Conservation (phyloP, 2,888 invertebrate species). For the Hofmannophila pseudospretella region DNA sequence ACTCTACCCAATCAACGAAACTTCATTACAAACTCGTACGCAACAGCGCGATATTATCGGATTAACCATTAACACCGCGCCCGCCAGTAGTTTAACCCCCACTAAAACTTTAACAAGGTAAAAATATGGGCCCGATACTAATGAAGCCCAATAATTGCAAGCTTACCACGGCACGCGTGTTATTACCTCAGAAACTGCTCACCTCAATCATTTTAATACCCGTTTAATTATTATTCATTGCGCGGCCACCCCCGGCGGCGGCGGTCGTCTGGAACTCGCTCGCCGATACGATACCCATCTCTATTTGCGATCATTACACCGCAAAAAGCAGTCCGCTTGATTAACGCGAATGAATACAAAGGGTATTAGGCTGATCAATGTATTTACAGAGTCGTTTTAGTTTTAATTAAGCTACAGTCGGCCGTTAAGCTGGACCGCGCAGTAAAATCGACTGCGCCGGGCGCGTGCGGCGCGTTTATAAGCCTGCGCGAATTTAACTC, state of each 20-base stretch:
- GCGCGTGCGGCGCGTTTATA: slow-evolving; percentile 55
- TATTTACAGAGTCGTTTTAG: slow-evolving; percentile 63
- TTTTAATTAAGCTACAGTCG: slow-evolving; percentile 66
- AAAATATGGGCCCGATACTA: slow-evolving; percentile 48
- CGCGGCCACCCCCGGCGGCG: slow-evolving; percentile 22
- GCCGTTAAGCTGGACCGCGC: slow-evolving; percentile 53
- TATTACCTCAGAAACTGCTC: slow-evolving; percentile 46
- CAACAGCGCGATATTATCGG: slow-evolving; percentile 39
- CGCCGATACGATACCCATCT: slow-evolving; percentile 32
- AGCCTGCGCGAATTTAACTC: slow-evolving; percentile 54
- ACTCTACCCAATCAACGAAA: slow-evolving; percentile 30
- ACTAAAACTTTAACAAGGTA: slow-evolving; percentile 38
- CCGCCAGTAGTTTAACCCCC: slow-evolving; percentile 32
- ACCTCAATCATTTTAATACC: slow-evolving; percentile 57
- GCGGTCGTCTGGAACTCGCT: slow-evolving; percentile 29
- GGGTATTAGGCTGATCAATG: slow-evolving; percentile 49
- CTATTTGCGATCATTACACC: slow-evolving; percentile 34
- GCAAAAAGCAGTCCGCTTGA: slow-evolving; percentile 38
- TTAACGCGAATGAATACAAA: slow-evolving; percentile 40
- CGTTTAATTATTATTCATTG: slow-evolving; percentile 58
- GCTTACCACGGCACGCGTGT: slow-evolving; percentile 50
- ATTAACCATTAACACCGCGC: slow-evolving; percentile 36
- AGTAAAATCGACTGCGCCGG: slow-evolving; percentile 51
- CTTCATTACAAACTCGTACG: slow-evolving; percentile 38
- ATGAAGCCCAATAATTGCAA: slow-evolving; percentile 57